These are phyloP conservation scores for Catocala fraxini DNA, from an alignment of 2,888 invertebrate genomes.

Conservation along the genomic window DNA sequence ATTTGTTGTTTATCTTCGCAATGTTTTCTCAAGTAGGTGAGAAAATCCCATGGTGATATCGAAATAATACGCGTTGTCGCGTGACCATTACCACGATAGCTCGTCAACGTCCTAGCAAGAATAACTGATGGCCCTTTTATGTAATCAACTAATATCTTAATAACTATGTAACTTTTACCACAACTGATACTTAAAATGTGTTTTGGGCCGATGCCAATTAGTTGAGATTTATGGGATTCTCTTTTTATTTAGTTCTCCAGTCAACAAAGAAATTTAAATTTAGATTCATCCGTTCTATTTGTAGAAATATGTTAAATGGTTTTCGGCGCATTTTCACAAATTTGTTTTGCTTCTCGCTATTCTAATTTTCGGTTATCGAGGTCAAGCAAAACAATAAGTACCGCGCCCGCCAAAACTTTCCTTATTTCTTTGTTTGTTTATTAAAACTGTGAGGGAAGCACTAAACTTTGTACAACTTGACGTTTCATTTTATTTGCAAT, in stretches of 20 bases:
- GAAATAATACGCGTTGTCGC: slow-evolving; percentile 3
- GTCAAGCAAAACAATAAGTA: slow-evolving; percentile 67
- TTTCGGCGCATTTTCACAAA: slow-evolving; percentile 45
- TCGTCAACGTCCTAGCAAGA: neutral
- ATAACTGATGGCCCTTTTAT: slow-evolving; percentile 3
- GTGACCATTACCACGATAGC: neutral
- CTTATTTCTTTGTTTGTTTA: slow-evolving; percentile 76
- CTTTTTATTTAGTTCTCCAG: slow-evolving; percentile 13
- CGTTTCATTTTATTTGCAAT: slow-evolving; percentile 77
- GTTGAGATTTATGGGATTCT: slow-evolving; percentile 14
- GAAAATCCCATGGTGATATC: neutral
- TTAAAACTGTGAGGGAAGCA: slow-evolving; percentile 72
- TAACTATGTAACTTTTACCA: slow-evolving; percentile 4
- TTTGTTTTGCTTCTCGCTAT: slow-evolving; percentile 51
- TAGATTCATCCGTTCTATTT: slow-evolving; percentile 17
- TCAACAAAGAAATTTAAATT: slow-evolving; percentile 23
- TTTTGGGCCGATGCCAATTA: slow-evolving; percentile 20
- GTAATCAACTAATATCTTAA: slow-evolving; percentile 6
- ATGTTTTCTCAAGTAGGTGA: slow-evolving; percentile 7
- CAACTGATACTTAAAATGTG: slow-evolving; percentile 7
- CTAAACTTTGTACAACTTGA: slow-evolving; percentile 71
- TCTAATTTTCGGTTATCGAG: slow-evolving; percentile 61
- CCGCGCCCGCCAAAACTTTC: slow-evolving; percentile 64
- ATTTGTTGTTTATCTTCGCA: slow-evolving; percentile 26
- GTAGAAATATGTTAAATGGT: slow-evolving; percentile 28